Conservation (phyloP, 2,113 vertebrate species). For the Callipepla squamata region DNA sequence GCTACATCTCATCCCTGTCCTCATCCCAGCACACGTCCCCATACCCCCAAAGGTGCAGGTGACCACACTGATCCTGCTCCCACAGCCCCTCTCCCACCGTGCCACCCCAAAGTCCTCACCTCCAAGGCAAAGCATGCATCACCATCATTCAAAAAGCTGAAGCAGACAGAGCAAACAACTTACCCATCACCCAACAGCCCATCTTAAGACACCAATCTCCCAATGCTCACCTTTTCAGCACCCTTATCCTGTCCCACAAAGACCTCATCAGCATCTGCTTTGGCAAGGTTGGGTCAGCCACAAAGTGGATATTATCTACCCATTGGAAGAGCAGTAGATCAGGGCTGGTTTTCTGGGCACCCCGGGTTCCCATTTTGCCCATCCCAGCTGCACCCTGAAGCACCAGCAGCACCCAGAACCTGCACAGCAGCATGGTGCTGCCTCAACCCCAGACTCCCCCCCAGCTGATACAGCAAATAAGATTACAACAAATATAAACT, state of each 20-base stretch:
- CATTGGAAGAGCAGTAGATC: not conserved
- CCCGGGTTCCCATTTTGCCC: not conserved
- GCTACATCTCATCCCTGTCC: not conserved
- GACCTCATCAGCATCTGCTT: not conserved
- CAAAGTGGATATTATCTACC: not conserved
- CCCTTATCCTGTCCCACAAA: not conserved
- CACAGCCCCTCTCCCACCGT: not conserved
- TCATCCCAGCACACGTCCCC: not conserved
- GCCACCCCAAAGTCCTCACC: not conserved
- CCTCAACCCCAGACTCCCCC: conserved; percentile 11
- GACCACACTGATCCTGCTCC: not conserved
- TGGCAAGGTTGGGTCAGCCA: accelerated
- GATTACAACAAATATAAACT: conserved; percentile 75
- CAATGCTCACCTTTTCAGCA: not conserved
- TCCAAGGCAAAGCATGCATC: accelerated
- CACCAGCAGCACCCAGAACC: not conserved
- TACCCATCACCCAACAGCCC: not conserved
- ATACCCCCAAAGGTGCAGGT: not conserved
- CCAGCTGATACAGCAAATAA: conserved; percentile 58
- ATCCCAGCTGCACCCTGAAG: accelerated
- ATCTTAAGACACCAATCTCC: not conserved
- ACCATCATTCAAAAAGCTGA: accelerated
- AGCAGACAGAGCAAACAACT: not conserved
- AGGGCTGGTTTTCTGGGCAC: not conserved
- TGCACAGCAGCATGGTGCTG: not conserved